Percentiles rank a stretch among this genome's conserved stretches.
These are phyloP conservation scores for Zaprionus camerounensis DNA, from an alignment of 1,140 invertebrate species.

Conservation along the genomic window DNA sequence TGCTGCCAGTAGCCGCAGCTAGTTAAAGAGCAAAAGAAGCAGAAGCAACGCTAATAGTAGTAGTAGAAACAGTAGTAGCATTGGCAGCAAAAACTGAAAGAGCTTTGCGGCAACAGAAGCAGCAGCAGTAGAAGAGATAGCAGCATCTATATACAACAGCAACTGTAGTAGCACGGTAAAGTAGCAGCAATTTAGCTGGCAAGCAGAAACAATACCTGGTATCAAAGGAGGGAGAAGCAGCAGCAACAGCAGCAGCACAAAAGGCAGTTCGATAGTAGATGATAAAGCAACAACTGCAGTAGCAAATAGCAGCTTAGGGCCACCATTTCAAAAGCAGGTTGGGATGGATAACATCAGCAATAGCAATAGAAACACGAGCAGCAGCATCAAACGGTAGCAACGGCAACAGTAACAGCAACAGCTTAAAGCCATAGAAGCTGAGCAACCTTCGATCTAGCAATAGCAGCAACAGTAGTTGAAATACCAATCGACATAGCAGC, in stretches of 20 bases:
- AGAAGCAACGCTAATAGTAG: constrained; percentile 24
- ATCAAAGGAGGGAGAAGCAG: not conserved
- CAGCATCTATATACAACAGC: not conserved
- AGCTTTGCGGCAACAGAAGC: not conserved
- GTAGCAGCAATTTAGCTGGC: not conserved
- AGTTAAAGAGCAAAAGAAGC: not conserved
- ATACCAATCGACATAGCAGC: constrained; percentile 24
- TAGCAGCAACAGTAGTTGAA: not conserved
- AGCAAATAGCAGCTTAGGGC: constrained; percentile 29
- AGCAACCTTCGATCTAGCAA: not conserved
- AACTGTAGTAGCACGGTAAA: constrained; percentile 31
- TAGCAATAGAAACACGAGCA: not conserved
- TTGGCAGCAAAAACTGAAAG: not conserved
- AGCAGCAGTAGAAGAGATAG: constrained; percentile 6
- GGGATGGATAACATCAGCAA: not conserved
- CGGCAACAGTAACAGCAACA: constrained; percentile 18
- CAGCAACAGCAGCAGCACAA: constrained; percentile 36
- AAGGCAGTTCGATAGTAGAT: not conserved
- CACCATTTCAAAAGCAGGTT: not conserved
- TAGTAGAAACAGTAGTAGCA: not conserved
- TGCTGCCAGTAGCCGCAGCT: not conserved
- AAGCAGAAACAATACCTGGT: not conserved
- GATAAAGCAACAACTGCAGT: constrained; percentile 1
- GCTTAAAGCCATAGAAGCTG: not conserved
- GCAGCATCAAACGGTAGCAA: constrained; percentile 5